phyloP scores from a whole-genome alignment of 1,140 invertebrate genomes.

The Bombus consobrinus region DNA sequence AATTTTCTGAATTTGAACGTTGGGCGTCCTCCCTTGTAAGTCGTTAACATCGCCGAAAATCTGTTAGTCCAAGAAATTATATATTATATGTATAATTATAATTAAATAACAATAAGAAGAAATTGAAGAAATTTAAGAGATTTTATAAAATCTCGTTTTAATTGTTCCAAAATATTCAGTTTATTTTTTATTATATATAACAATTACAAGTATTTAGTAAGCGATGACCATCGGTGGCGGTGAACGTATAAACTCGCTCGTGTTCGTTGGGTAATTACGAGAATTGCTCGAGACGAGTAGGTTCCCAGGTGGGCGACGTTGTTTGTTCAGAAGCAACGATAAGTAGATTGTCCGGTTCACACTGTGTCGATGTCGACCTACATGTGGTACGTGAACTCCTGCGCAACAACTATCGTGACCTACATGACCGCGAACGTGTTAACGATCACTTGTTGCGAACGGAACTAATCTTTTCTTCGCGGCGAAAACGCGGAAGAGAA shows the following conservation, averaged over 20 bases:
- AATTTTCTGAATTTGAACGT: no score
- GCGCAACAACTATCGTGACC: constrained; percentile 12
- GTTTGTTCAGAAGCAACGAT: not conserved
- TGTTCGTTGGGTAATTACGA: not conserved
- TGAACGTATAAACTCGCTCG: not conserved
- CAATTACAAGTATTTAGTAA: no score
- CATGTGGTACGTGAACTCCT: constrained; percentile 1
- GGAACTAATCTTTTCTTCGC: constrained; percentile 9
- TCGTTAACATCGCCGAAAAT: no score
- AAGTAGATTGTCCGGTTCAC: not conserved
- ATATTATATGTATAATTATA: no score
- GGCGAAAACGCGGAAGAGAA: constrained; percentile 8
- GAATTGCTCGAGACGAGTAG: not conserved
- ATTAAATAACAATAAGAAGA: no score
- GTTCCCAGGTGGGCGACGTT: not conserved
- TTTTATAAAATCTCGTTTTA: no score
- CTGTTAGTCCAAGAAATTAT: no score
- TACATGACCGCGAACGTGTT: constrained; percentile 37
- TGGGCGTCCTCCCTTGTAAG: no score
- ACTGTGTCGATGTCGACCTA: not conserved
- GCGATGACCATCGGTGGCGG: no score
- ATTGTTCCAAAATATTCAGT: no score
- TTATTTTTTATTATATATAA: no score
- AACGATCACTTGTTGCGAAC: constrained; percentile 44
- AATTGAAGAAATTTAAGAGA: no score